phyloP scores from a whole-genome alignment of 2,113 vertebrate species.

The Thryonomys swinderianus region DNA sequence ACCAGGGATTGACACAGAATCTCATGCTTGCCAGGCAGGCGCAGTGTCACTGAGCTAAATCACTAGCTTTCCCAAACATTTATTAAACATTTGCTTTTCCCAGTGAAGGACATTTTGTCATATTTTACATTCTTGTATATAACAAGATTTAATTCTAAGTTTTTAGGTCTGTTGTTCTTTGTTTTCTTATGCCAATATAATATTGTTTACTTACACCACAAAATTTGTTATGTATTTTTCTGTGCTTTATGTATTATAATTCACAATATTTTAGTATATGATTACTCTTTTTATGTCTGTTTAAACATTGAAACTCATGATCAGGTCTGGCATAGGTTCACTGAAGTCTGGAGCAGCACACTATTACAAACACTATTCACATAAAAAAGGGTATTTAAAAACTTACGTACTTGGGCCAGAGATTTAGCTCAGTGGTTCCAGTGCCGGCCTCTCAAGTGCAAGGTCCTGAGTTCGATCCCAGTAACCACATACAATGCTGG shows the following conservation, averaged over 20 bases:
- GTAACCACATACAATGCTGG: too few species aligned
- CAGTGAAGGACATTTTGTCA: background rate
- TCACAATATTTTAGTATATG: background rate
- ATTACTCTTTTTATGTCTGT: background rate
- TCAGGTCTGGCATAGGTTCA: background rate
- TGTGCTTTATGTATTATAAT: conserved; percentile 36
- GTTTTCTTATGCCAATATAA: background rate
- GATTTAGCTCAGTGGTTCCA: too few species aligned
- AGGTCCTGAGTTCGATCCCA: too few species aligned
- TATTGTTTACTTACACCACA: conserved; percentile 37
- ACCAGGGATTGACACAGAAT: too few species aligned
- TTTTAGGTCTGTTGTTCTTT: background rate
- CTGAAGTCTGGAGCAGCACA: background rate
- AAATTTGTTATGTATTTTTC: background rate
- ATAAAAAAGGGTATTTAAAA: background rate
- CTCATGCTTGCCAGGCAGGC: too few species aligned
- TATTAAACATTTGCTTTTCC: conserved; percentile 1
- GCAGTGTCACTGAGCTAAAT: too few species aligned
- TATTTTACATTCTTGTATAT: background rate
- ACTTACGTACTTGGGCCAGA: too few species aligned
- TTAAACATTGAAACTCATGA: background rate
- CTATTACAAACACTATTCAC: background rate
- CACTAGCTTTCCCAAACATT: background rate
- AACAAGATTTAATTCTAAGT: conserved; percentile 29
- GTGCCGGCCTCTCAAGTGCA: too few species aligned